phyloP scores from a whole-genome alignment of 2,888 invertebrate genomes.

The Pandemis corylana region DNA sequence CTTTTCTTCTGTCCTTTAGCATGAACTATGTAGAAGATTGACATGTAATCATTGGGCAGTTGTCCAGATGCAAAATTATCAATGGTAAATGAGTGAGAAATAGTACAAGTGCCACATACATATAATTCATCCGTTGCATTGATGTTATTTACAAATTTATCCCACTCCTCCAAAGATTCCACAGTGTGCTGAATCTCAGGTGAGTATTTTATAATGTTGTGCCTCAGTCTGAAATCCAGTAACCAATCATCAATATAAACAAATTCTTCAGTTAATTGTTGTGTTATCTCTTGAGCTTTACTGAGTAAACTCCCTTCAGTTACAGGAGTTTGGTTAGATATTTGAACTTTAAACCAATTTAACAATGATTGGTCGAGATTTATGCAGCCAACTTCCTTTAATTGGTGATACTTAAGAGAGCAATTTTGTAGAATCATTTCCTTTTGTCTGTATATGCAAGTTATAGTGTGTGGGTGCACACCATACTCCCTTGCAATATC shows the following conservation, averaged over 20 bases:
- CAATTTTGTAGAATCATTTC: slow-evolving; percentile 53
- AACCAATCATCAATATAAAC: slow-evolving; percentile 55
- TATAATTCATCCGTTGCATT: slow-evolving; percentile 51
- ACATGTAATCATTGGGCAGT: slow-evolving; percentile 50
- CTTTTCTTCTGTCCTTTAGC: slow-evolving; percentile 52
- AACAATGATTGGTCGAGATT: slow-evolving; percentile 54
- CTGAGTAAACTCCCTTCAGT: slow-evolving; percentile 49
- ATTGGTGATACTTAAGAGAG: slow-evolving; percentile 50
- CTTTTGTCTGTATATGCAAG: slow-evolving; percentile 56
- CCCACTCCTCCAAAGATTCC: slow-evolving; percentile 47
- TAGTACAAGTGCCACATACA: slow-evolving; percentile 53
- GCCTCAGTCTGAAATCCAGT: slow-evolving; percentile 52
- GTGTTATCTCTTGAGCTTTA: slow-evolving; percentile 52
- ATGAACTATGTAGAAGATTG: slow-evolving; percentile 53
- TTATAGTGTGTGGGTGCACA: slow-evolving; percentile 53
- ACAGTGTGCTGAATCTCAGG: slow-evolving; percentile 45
- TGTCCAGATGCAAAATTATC: slow-evolving; percentile 50
- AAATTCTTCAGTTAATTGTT: slow-evolving; percentile 50
- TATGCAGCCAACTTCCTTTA: slow-evolving; percentile 45
- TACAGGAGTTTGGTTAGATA: slow-evolving; percentile 48
- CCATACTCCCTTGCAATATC: slow-evolving; percentile 57
- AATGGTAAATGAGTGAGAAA: slow-evolving; percentile 51
- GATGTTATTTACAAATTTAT: slow-evolving; percentile 46
- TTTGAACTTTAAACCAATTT: slow-evolving; percentile 54
- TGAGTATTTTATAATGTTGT: slow-evolving; percentile 53